phyloP scores from a whole-genome alignment of 2,888 invertebrate species.

The Eustalomyia histrio region DNA sequence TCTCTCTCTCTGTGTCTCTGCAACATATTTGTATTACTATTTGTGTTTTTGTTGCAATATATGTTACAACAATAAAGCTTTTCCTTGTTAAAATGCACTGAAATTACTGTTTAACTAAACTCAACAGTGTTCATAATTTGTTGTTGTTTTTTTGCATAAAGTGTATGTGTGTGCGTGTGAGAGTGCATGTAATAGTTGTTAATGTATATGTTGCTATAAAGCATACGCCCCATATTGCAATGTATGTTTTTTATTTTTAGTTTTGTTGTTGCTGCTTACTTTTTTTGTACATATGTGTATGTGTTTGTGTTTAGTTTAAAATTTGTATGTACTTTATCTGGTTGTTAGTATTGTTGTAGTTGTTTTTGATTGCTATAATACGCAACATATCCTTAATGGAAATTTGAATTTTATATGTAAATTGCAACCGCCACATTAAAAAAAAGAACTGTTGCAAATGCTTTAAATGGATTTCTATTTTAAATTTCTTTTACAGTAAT shows the following conservation, averaged over 20 bases:
- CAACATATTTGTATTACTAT: neutral
- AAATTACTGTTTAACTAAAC: neutral
- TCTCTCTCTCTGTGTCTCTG: no score
- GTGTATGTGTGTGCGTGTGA: slow-evolving; percentile 18
- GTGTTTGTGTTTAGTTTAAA: slow-evolving; percentile 10
- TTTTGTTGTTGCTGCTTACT: slow-evolving; percentile 4
- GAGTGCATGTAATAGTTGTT: slow-evolving; percentile 18
- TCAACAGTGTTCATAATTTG: slow-evolving; percentile 2
- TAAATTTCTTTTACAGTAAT: neutral
- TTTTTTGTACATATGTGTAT: neutral
- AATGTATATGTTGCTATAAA: slow-evolving; percentile 30
- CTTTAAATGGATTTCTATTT: neutral
- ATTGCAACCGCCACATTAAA: slow-evolving; percentile 28
- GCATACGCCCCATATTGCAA: slow-evolving; percentile 55
- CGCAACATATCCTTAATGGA: slow-evolving; percentile 56
- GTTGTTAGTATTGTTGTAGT: neutral
- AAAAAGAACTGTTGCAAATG: neutral
- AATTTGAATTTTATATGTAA: slow-evolving; percentile 60
- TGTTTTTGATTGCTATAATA: slow-evolving; percentile 40
- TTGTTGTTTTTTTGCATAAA: no score
- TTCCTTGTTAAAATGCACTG: slow-evolving; percentile 12
- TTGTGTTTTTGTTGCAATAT: neutral
- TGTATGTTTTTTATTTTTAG: neutral
- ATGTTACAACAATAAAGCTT: slow-evolving; percentile 29
- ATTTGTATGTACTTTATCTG: neutral